These are phyloP conservation scores for Caenorhabditis sp. DNA, from an alignment of 2,888 invertebrate species.

Conservation along the genomic window DNA sequence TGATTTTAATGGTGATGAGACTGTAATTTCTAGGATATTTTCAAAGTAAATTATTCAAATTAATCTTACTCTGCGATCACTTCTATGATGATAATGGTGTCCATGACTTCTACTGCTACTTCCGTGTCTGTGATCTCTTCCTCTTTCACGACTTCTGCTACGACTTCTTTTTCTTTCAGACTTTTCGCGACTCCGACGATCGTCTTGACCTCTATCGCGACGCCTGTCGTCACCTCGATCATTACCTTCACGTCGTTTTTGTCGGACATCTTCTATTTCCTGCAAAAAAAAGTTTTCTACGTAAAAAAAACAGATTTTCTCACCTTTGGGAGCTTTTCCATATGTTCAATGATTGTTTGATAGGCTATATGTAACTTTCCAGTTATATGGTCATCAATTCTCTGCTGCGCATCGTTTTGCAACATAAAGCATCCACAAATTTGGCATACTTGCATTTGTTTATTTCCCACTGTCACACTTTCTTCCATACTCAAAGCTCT, in stretches of 20 bases:
- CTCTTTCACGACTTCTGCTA: background rate
- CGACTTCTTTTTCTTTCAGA: background rate
- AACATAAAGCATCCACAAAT: slow-evolving; percentile 56
- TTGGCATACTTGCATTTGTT: slow-evolving; percentile 52
- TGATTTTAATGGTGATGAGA: slow-evolving; percentile 18
- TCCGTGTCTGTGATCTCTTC: background rate
- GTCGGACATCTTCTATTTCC: slow-evolving; percentile 14
- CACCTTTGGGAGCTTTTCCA: slow-evolving; percentile 10
- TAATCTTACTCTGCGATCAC: slow-evolving; percentile 8
- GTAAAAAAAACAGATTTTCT: no score
- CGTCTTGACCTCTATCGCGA: background rate
- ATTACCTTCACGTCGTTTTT: slow-evolving; percentile 7
- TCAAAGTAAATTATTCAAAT: background rate
- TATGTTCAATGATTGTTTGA: slow-evolving; percentile 29
- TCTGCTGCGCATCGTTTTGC: slow-evolving; percentile 49
- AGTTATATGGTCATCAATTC: slow-evolving; percentile 53
- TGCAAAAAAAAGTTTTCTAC: background rate
- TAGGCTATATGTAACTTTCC: slow-evolving; percentile 55
- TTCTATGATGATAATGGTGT: slow-evolving; percentile 6
- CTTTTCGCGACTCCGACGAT: background rate
- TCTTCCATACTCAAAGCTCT: slow-evolving; percentile 41
- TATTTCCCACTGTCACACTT: slow-evolving; percentile 40
- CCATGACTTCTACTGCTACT: slow-evolving; percentile 1
- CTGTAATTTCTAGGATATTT: background rate
- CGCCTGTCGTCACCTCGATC: background rate